Base-by-base conservation (phyloP, 2,113 vertebrate genomes). In the Istiophorus platypterus region DNA sequence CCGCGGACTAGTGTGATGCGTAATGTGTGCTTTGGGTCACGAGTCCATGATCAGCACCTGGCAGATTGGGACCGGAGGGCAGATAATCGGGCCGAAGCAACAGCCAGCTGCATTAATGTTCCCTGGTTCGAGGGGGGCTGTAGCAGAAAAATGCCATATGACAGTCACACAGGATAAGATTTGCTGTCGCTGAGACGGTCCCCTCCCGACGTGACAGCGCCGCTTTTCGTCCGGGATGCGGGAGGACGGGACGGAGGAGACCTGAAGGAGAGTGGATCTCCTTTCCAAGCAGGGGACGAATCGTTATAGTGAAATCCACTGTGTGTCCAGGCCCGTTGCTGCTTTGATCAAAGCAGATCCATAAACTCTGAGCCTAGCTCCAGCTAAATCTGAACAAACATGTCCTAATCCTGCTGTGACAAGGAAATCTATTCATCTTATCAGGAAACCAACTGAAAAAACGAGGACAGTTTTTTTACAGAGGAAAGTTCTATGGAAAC, bases 291-390 rank as follows among this genome's bases (percentile, higher is more conserved):
- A 34, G 74, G 39, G 64, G 76, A 84, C 81, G 75, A 91, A 88
- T 90, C 70, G 80, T 81, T 77, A 71, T 64, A 58, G 74, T 39
- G 64, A 84, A 89, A 92, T 83, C 84, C 58, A 70, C 64, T 42
- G 72, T 66, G 45, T 78, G 86, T 84, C 83, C 74, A 8, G 1
- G 69, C 34, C 63, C 81, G 59, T 80, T 34, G 69, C 82, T 37
- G 72, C 92, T 94, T 91, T 93, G 92, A 95, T 93, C 89, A 77
- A 65, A 67, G 78, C 39, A 66, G 74, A 89, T 91, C 89, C 85
- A 86, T 80, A 89, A 88, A 85, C 57, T 86, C 58, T 0, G 12
- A 56, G 56, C 71, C 82, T 61, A 42, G 73, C 81, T 85, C 61
- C 71, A 81, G 89, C 85, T 85, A 73, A 81, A 89, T 88, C 85